Conservation (phyloP, 2,888 invertebrate genomes). For the Drosophila mettleri region DNA sequence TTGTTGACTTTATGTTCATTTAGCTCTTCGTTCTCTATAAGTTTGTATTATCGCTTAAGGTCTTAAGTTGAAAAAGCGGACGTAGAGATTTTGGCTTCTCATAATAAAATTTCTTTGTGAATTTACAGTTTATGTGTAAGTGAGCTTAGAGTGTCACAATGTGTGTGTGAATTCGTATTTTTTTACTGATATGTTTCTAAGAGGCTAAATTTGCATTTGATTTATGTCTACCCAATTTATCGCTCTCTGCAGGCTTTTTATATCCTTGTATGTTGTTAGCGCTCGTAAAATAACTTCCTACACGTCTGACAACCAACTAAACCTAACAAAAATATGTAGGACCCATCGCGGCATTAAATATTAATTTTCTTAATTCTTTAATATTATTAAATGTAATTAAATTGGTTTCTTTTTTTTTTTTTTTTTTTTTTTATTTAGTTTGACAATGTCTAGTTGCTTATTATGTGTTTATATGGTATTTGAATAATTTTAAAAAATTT, state of each 20-base stretch:
- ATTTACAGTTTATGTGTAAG: conserved; percentile 65
- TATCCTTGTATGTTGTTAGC: conserved; percentile 19
- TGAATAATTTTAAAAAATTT: conserved; percentile 51
- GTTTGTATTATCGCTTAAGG: conserved; percentile 25
- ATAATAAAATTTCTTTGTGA: conserved; percentile 60
- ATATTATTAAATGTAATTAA: conserved; percentile 29
- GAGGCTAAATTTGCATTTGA: conserved; percentile 82
- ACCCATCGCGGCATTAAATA: conserved; percentile 34
- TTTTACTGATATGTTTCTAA: conserved; percentile 84
- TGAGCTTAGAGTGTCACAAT: conserved; percentile 10
- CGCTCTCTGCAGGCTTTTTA: conserved; percentile 16
- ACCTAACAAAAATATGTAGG: conserved; percentile 37
- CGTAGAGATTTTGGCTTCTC: conserved; percentile 66
- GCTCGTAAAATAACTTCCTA: conserved; percentile 24
- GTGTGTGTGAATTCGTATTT: conserved; percentile 56
- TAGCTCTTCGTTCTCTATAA: conserved; percentile 21
- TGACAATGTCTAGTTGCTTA: conserved; percentile 27
- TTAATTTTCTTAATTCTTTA: conserved; percentile 3
- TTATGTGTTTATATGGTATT: conserved; percentile 36
- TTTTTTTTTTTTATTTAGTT: conserved; percentile 10
- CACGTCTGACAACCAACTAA: conserved; percentile 34
- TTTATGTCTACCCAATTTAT: conserved; percentile 38
- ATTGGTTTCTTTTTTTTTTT: conserved; percentile 30
- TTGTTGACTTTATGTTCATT: conserved; percentile 44
- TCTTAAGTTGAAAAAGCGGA: conserved; percentile 70